Percentiles rank a stretch among this genome's conserved stretches.
phyloP scores from a whole-genome alignment of 2,113 vertebrate species.

The Falco punctatus region DNA sequence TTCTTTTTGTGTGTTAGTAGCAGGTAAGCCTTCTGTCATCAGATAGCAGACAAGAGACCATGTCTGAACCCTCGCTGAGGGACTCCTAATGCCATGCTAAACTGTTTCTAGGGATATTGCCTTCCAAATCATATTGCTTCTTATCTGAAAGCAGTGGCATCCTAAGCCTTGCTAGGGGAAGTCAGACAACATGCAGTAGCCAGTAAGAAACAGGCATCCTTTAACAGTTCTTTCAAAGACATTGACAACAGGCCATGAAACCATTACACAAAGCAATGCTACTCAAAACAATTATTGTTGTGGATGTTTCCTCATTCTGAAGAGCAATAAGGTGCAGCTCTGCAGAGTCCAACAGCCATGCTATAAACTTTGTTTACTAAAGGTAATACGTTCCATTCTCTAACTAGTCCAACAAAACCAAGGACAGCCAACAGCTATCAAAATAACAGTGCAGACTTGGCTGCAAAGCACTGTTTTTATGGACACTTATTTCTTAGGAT shows the following conservation, averaged over 20 bases:
- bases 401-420: slow-evolving; percentile 58
- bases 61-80: background rate
- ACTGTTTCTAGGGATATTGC: background rate
- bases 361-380: slow-evolving; percentile 76
- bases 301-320: background rate
- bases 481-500: background rate
- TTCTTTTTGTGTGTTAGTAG: background rate
- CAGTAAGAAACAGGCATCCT: background rate
- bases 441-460: background rate
- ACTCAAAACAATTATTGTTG: background rate
- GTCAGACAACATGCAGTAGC: background rate
- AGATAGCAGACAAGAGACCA: background rate
- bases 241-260: background rate
- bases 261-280: background rate
- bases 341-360: slow-evolving; percentile 27
- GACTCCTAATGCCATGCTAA: background rate
- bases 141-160: background rate
- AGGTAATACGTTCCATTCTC: slow-evolving; percentile 65
- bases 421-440: background rate
- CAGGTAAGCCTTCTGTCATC: background rate
- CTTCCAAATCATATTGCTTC: background rate
- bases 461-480: background rate
- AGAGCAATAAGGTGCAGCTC: background rate
- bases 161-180: background rate
- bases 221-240: background rate